Evolutionary conservation across 2,888 invertebrate species (phyloP), one percentile per base, ranked within the genome.

Genomic region (Acanthopleura granulata): DNA sequence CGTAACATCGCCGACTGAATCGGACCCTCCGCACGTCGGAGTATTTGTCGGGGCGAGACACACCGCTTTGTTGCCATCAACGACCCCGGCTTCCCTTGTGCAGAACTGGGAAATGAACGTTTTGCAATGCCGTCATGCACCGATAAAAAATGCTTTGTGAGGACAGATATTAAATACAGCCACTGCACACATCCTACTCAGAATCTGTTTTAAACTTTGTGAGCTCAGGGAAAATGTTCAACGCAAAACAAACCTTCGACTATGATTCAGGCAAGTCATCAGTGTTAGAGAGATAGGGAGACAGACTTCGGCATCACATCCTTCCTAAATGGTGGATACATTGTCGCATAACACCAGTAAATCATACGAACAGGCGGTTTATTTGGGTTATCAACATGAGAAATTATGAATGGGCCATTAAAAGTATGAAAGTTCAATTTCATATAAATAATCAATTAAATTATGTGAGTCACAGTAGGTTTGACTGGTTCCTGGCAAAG

Each of bases 141-240:
- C 57, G 57, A n/a, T 6, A 18, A 57, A 66, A 66, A 6, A 66
- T 22, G 1, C 66, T 66, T 66, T 66, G 66, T 12, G 16, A 27
- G 66, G 29, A 15, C 29, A 66, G 66, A 66, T 27, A 16, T 66
- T 66, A 66, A 66, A 66, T 27, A 66, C 22, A 66, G 12, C 27
- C 12, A 27, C 6, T 66, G 3, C 66, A 66, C 66, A 66, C 66
- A 66, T 22, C 16, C 29, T 6, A 25, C 27, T 66, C 29, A 16
- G 29, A 6, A 66, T 66, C 66, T 9, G 25, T 66, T 12, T 4
- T 18, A 18, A 57, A 57, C 12, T 57, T 22, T 22, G 29, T 6
- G 25, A 27, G 25, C 16, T 6, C 16, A 27, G 66, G 29, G 25
- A 66, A 66, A 1, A 27, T 66, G 25, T 66, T 66, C 25, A 27